phyloP scores from a whole-genome alignment of 2,888 invertebrate species.

The Hybos culiciformis region DNA sequence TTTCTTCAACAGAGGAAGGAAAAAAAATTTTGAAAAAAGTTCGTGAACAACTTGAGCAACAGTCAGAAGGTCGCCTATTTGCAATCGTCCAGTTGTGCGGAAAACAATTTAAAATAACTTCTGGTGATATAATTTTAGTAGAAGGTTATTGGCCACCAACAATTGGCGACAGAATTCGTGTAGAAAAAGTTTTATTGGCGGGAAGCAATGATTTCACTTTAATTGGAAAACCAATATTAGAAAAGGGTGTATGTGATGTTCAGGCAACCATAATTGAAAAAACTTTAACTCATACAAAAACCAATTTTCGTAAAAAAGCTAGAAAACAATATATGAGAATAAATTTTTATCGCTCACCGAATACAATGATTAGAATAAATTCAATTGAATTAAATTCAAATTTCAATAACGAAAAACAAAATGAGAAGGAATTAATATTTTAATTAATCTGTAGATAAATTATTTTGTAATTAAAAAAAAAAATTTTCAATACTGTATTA shows the following conservation, averaged over 20 bases:
- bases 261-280: constrained; percentile 75
- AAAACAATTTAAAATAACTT: constrained; percentile 72
- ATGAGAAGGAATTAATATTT: no score
- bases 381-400: constrained; percentile 50
- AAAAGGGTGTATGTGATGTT: constrained; percentile 55
- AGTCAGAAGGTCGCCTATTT: constrained; percentile 42
- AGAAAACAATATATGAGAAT: constrained; percentile 67
- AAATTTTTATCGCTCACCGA: constrained; percentile 53
- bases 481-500: no score
- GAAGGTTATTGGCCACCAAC: constrained; percentile 76
- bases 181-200: constrained; percentile 72
- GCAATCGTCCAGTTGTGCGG: constrained; percentile 70
- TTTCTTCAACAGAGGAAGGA: no score
- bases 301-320: constrained; percentile 58
- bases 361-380: constrained; percentile 66
- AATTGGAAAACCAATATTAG: constrained; percentile 65
- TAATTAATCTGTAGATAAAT: no score
- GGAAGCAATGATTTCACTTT: constrained; percentile 70
- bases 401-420: no score
- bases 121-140: constrained; percentile 70
- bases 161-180: constrained; percentile 59
- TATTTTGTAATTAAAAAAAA: no score
- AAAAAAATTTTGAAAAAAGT: no score
- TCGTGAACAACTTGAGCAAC: no score
- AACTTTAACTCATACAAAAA: constrained; percentile 64